Base-by-base conservation (phyloP, 2,113 vertebrate genomes). In the Neolamprologus sp. region DNA sequence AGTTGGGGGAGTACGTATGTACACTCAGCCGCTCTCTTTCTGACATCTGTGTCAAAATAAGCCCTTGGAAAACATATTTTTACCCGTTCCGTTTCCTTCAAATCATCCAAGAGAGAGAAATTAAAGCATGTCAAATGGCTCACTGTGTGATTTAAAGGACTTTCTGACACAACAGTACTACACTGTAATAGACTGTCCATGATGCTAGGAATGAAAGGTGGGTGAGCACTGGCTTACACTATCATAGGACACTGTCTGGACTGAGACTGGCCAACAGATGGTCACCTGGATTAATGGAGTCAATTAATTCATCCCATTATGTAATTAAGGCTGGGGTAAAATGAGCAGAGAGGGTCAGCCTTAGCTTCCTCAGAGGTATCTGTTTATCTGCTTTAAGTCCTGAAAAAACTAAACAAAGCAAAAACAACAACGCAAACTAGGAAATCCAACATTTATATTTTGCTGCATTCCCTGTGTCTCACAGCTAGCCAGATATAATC, bases 231-330 rank as follows among this genome's bases (percentile, higher is more conserved):
- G 87, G 82, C 80, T 91, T 91, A 88, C 85, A 82, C 82, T 80
- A 83, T 83, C 83, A 81, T 51, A 78, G 63, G 88, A 86, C 79
- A 80, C 84, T 89, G 91, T 92, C 94, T 94, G 91, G 90, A 81
- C 85, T 65, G 79, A 81, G 88, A 42, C 86, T 85, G 83, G 82
- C 83, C 87, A 93, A 91, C 95, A 96, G 94, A 96, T 95, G 96
- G 95, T 92, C 93, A 95, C 90, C 94, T 95, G 95, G 94, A 93
- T 95, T 95, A 93, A 95, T 95, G 85, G 88, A 95, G 82, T 89
- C 92, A 86, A 94, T 96, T 94, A 89, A 94, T 95, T 95, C 65
- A 96, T 94, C 93, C 87, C 87, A 93, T 96, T 94, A 94, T 93
- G 89, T 94, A 93, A 95, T 95, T 95, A 95, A 93, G 93, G 92